phyloP scores from a whole-genome alignment of 1,140 invertebrate species.

The Paraescarpia echinospica region DNA sequence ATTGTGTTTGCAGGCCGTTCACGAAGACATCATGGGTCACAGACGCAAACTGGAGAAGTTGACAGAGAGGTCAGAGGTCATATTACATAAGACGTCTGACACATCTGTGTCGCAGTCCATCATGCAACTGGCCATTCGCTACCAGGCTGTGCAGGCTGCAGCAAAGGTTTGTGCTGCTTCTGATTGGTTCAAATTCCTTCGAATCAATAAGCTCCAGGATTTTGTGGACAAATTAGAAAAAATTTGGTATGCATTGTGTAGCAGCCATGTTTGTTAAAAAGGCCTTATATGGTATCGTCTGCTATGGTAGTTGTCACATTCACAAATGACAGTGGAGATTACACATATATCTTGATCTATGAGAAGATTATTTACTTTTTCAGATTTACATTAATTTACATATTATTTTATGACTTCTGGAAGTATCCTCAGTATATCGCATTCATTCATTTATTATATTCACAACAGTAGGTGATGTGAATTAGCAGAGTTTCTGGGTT shows the following conservation, averaged over 20 bases:
- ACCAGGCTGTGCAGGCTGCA: conserved; percentile 84
- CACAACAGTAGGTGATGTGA: background rate
- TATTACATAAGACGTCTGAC: conserved; percentile 47
- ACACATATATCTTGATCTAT: too few relatives aligned
- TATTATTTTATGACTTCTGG: background rate
- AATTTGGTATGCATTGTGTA: too few relatives aligned
- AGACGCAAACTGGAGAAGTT: conserved; percentile 74
- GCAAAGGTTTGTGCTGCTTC: conserved; percentile 67
- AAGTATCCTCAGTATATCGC: background rate
- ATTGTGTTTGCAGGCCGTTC: conserved; percentile 10
- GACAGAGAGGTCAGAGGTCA: conserved; percentile 81
- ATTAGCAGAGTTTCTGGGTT: background rate
- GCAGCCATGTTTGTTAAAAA: too few relatives aligned
- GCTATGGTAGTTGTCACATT: too few relatives aligned
- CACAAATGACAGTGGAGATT: too few relatives aligned
- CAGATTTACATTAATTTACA: background rate
- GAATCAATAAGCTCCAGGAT: too few relatives aligned
- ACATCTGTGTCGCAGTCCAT: conserved; percentile 65
- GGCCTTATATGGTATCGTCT: too few relatives aligned
- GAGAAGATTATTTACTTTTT: background rate
- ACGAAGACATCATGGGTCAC: conserved; percentile 13
- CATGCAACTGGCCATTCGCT: conserved; percentile 84
- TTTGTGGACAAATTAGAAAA: too few relatives aligned
- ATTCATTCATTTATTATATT: too few relatives aligned
- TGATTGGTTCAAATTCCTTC: background rate